Conservation (phyloP, 2,888 invertebrate genomes). For the Rhogogaster chlorosoma region DNA sequence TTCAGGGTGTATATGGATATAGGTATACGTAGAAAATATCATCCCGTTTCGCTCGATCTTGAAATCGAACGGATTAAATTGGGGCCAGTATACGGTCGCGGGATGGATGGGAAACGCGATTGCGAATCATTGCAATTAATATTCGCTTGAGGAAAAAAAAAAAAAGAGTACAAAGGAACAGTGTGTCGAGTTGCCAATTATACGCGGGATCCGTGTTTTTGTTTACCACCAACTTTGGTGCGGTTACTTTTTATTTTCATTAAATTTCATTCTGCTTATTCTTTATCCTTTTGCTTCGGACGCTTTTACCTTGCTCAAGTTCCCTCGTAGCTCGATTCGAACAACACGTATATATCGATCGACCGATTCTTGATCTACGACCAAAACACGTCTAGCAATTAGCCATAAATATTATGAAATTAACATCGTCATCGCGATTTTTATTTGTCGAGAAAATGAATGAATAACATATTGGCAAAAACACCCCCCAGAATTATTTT, state of each 20-base stretch:
- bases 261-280: background rate
- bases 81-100: background rate
- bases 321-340: too few species aligned
- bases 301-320: background rate
- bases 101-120: background rate
- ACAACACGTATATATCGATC: background rate
- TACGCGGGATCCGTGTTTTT: background rate
- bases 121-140: background rate
- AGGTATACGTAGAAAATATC: background rate
- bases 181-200: background rate
- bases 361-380: conserved; percentile 2
- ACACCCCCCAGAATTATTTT: background rate
- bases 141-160: background rate
- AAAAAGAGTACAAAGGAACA: background rate
- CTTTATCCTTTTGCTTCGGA: background rate
- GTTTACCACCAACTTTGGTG: background rate
- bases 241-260: background rate
- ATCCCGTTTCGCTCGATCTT: background rate
- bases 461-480: background rate
- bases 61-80: background rate
- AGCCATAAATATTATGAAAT: background rate
- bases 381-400: conserved; percentile 12
- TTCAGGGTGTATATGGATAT: background rate
- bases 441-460: background rate
- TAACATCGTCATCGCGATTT: background rate